These are phyloP conservation scores for Tetranychus urticae DNA, from an alignment of 1,140 invertebrate genomes.

Conservation along the genomic window DNA sequence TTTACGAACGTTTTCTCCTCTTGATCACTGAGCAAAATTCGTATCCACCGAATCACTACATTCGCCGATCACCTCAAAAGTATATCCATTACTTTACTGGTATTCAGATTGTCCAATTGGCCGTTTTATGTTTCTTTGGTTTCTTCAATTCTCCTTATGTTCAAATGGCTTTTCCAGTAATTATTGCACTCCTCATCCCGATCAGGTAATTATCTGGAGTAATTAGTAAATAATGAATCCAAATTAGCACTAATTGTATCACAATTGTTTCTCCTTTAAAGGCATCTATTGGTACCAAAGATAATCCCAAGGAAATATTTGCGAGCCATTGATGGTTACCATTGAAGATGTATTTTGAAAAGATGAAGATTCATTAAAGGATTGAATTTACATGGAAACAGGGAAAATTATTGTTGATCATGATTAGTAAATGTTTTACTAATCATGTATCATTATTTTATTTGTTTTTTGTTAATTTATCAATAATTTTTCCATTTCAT, in stretches of 20 bases:
- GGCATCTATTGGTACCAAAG: slow-evolving; percentile 31
- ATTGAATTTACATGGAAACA: too few species aligned
- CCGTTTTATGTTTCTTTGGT: slow-evolving; percentile 34
- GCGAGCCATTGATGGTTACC: slow-evolving; percentile 31
- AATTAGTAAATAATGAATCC: neutral
- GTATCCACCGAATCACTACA: slow-evolving; percentile 39
- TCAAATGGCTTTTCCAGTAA: slow-evolving; percentile 38
- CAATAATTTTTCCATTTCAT: too few species aligned
- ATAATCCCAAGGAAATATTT: slow-evolving; percentile 34
- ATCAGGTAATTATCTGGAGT: slow-evolving; percentile 21
- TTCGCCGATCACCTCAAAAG: slow-evolving; percentile 34
- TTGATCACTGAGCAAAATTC: slow-evolving; percentile 39
- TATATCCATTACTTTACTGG: slow-evolving; percentile 36
- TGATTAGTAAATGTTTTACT: too few species aligned
- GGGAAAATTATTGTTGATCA: too few species aligned
- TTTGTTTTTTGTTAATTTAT: too few species aligned
- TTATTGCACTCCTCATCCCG: slow-evolving; percentile 34
- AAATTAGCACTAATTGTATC: neutral
- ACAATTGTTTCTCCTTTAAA: slow-evolving; percentile 12
- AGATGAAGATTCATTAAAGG: too few species aligned
- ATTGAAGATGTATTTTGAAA: slow-evolving; percentile 15
- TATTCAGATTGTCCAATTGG: slow-evolving; percentile 31
- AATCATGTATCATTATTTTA: too few species aligned
- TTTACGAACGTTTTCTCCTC: slow-evolving; percentile 35
- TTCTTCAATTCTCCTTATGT: slow-evolving; percentile 33